phyloP scores from a whole-genome alignment of 2,797 vertebrate species.

The Myotis daubentonii region DNA sequence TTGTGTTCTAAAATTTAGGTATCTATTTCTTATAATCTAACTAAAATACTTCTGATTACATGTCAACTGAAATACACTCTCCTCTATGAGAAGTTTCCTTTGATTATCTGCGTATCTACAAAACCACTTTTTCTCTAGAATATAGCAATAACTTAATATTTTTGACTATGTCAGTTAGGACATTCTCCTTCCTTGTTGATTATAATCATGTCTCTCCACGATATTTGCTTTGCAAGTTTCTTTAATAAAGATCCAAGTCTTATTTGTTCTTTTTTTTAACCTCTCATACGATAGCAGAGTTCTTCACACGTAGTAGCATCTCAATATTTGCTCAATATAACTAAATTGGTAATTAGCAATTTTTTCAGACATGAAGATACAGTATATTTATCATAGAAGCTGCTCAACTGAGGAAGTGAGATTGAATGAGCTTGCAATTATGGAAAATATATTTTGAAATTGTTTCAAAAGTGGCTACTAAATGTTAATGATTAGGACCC shows the following conservation, averaged over 20 bases:
- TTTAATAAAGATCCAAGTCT: neutral
- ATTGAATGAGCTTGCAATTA: conserved; percentile 13
- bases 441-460: conserved; percentile 15
- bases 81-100: neutral
- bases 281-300: neutral
- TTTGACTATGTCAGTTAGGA: neutral
- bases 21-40: neutral
- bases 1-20: neutral
- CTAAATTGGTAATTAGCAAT: neutral
- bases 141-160: neutral
- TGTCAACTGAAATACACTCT: neutral
- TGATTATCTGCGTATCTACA: neutral
- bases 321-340: conserved; percentile 6
- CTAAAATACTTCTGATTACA: neutral
- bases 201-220: neutral
- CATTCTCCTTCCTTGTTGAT: neutral
- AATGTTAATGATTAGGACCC: conserved; percentile 57
- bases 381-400: neutral
- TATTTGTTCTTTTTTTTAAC: neutral
- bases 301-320: neutral
- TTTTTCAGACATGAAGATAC: neutral
- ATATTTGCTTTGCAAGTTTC: neutral
- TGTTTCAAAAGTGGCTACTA: conserved; percentile 46
- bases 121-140: neutral
- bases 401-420: neutral